These are phyloP conservation scores for Triplophysa bombifrons DNA, from an alignment of 2,797 vertebrate genomes.

Conservation along the genomic window DNA sequence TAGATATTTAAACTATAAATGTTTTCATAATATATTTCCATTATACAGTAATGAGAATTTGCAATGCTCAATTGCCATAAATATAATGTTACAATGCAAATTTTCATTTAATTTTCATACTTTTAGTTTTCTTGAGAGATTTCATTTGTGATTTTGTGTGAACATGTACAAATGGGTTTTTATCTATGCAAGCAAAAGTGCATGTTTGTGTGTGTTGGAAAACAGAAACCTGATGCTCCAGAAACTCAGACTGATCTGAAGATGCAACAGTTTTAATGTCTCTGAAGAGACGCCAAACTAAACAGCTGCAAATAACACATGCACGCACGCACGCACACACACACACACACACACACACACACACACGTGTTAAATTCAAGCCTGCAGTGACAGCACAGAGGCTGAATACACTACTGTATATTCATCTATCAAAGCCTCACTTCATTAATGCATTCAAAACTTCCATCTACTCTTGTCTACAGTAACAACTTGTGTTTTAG, in stretches of 20 bases:
- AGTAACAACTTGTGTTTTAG: no score
- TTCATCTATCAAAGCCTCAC: no score
- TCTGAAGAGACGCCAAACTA: slow-evolving; percentile 50
- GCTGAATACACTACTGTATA: no score
- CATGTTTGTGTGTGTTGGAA: neutral
- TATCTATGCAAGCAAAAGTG: neutral
- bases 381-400: neutral
- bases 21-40: no score
- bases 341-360: slow-evolving; percentile 37
- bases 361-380: slow-evolving; percentile 22
- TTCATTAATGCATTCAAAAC: no score
- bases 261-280: slow-evolving; percentile 46
- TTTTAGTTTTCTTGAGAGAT: neutral
- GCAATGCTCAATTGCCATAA: neutral
- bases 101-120: no score
- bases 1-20: no score
- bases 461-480: no score
- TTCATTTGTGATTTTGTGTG: neutral
- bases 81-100: no score
- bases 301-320: slow-evolving; percentile 46
- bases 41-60: neutral
- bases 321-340: slow-evolving; percentile 10
- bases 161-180: neutral
- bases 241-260: slow-evolving; percentile 18
- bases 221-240: slow-evolving; percentile 28